A percentile compares a stretch with the other conserved stretches of the same genome.
Evolutionary conservation across 2,113 vertebrate genomes (phyloP).

Genomic region (Heterotis niloticus): DNA sequence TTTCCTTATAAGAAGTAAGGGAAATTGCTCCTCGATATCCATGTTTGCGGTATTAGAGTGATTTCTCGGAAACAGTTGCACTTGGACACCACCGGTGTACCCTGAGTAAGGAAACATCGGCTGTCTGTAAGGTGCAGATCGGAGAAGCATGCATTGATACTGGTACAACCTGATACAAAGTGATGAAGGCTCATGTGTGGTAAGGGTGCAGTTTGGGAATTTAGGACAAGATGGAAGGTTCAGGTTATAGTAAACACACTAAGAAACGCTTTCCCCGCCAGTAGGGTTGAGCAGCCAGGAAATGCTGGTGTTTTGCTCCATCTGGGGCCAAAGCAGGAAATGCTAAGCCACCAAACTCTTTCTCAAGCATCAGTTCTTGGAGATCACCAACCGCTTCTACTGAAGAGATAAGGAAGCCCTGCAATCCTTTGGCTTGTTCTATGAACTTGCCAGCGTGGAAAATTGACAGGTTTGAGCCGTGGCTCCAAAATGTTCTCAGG

Average conservation of each 20-base stretch:
- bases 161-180: not conserved
- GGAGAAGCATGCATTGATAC: too few species aligned
- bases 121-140: not conserved
- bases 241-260: conserved; percentile 12
- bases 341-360: conserved; percentile 15
- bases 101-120: not conserved
- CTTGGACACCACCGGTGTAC: too few species aligned
- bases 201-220: not conserved
- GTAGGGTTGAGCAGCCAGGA: conserved; percentile 79
- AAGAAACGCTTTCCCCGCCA: conserved; percentile 74
- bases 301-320: conserved; percentile 78
- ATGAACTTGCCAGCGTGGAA: not conserved
- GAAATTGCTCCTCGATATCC: not conserved
- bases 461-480: not conserved
- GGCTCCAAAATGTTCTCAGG: not conserved
- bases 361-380: not conserved
- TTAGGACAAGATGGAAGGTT: conserved; percentile 14
- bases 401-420: not conserved
- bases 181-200: not conserved
- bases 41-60: not conserved
- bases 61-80: not conserved
- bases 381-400: not conserved
- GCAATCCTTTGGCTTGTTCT: not conserved
- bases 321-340: conserved; percentile 58
- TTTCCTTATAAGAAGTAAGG: too few species aligned